phyloP scores from a whole-genome alignment of 2,888 invertebrate species.

The Leucozona laternaria region DNA sequence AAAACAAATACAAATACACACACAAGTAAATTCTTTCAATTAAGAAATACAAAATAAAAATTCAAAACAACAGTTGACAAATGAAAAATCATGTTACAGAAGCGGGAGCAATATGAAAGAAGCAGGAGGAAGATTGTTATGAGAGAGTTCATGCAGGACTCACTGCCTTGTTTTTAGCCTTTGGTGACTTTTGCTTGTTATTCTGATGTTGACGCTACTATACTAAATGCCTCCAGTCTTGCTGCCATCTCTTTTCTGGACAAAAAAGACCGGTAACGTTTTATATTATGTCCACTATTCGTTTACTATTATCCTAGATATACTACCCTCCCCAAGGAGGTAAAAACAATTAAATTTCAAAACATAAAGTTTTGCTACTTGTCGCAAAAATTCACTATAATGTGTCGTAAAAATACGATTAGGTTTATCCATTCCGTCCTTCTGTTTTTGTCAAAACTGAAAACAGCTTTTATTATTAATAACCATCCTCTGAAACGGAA shows the following conservation, averaged over 20 bases:
- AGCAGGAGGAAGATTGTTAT: constrained; percentile 38
- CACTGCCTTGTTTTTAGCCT: constrained; percentile 62
- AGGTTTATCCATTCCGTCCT: constrained; percentile 58
- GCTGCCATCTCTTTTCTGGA: constrained; percentile 4
- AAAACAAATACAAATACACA: constrained; percentile 12
- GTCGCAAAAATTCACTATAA: constrained; percentile 74
- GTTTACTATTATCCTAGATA: constrained; percentile 60
- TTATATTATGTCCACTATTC: constrained; percentile 52
- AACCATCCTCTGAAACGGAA: constrained; percentile 47
- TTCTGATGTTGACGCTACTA: constrained; percentile 64
- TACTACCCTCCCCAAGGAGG: constrained; percentile 64
- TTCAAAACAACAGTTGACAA: constrained; percentile 63
- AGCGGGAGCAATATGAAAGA: constrained; percentile 20
- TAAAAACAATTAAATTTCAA: constrained; percentile 75
- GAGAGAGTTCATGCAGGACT: constrained; percentile 71
- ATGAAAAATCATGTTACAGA: constrained; percentile 69
- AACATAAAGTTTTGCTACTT: constrained; percentile 73
- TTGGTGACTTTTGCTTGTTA: constrained; percentile 68
- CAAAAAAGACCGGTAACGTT: constrained; percentile 49
- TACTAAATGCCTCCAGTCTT: constrained; percentile 45
- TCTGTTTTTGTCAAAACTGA: constrained; percentile 62
- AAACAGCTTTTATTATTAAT: constrained; percentile 73
- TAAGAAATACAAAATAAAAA: constrained; percentile 40
- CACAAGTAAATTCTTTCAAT: constrained; percentile 27
- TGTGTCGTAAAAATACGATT: constrained; percentile 76